Evolutionary conservation across 2,113 vertebrate species (phyloP), one percentile per base, ranked within the genome.

Genomic region (Burhinus oedicnemus): DNA sequence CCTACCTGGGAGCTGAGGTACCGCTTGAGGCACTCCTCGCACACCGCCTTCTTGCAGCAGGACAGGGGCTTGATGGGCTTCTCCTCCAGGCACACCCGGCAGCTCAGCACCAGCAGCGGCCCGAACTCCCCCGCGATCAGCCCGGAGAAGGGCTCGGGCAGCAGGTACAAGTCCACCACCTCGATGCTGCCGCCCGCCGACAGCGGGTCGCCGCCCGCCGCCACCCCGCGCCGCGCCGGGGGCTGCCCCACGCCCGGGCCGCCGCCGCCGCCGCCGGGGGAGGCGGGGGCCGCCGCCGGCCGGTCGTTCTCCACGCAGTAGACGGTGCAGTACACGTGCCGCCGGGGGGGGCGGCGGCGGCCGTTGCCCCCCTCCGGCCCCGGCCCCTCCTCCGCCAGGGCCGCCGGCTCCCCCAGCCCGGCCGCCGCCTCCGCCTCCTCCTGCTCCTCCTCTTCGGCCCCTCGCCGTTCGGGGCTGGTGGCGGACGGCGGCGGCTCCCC

Each of bases 31-130:
- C 99, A 99, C 96, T 99, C 99, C 69, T 99, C 99, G 91, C 99
- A 99, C 94, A 99, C 99, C n/a, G 98, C 98, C 97, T 99, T 99
- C 97, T 98, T 98, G 98, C 99, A 99, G 98, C 99, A 99, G 85
- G 98, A 98, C 92, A 99, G 95, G 42, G 99, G 99, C 92, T 98
- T 98, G 98, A 99, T 99, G 90, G 98, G 97, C 96, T 99, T 99
- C 89, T 99, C 98, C 64, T 99, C 99, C 96, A 99, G 98, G 97
- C 99, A 99, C 97, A 99, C 99, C 85, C 99, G 99, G 97, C 99
- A 99, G 89, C 98, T 98, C 82, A 98, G 97, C 93, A 98, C 83
- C 88, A 98, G 96, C 76, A 98, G 96, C 82, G 98, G 96, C 86
- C 94, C 98, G 54, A 97, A 98, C 62, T 98, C 98, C 45, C 97